Percentiles rank a stretch among this genome's conserved stretches.
phyloP scores from a whole-genome alignment of 2,888 invertebrate species.

The Troilus luridus region DNA sequence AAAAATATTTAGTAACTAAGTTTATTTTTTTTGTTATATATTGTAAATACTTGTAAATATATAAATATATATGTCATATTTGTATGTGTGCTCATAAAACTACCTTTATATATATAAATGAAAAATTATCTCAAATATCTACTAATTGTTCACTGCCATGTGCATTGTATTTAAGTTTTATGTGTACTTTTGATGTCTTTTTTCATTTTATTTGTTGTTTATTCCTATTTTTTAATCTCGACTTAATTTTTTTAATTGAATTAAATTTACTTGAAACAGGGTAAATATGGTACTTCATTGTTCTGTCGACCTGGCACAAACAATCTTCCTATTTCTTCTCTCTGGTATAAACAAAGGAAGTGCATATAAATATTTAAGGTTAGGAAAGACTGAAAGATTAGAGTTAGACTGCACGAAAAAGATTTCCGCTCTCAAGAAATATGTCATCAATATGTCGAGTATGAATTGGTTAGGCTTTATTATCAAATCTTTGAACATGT shows the following conservation, averaged over 20 bases:
- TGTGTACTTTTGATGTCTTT: constrained; percentile 23
- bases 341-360: constrained; percentile 29
- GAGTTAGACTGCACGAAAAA: constrained; percentile 37
- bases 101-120: constrained; percentile 33
- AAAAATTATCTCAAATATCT: neutral
- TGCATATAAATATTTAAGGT: constrained; percentile 51
- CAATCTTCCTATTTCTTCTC: constrained; percentile 14
- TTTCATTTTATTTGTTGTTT: neutral
- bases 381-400: constrained; percentile 58
- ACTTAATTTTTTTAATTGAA: neutral
- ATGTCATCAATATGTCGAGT: constrained; percentile 50
- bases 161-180: constrained; percentile 18
- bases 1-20: neutral
- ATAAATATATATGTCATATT: constrained; percentile 44
- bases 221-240: neutral
- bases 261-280: constrained; percentile 39
- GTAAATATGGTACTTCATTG: constrained; percentile 27
- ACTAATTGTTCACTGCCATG: constrained; percentile 52
- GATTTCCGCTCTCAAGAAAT: neutral
- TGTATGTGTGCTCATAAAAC: constrained; percentile 56
- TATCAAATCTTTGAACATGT: neutral
- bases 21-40: constrained; percentile 48
- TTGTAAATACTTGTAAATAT: constrained; percentile 55
- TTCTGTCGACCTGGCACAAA: constrained; percentile 7
- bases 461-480: neutral